Base-by-base conservation (phyloP, 2,888 invertebrate genomes). In the Hyposoter didymator region DNA sequence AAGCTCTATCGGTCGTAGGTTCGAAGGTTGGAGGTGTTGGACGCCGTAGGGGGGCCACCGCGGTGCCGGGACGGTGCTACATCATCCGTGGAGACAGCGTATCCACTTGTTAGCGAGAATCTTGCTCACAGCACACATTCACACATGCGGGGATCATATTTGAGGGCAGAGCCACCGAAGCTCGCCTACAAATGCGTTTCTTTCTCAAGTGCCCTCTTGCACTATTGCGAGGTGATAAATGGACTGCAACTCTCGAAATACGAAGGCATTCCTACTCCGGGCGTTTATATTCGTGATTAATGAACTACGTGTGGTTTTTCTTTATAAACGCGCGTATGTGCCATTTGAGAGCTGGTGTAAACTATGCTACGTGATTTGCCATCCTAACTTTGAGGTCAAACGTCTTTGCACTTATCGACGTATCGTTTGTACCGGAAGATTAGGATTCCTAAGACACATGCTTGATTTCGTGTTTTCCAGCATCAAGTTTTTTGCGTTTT, bases 241-340 rank as follows among this genome's bases (percentile, higher is more conserved):
- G 92, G 92, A 93, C 93, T 93, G 91, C 92, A 92, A 91, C 92
- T 91, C 92, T 92, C 92, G 92, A 93, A 93, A 93, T 93, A 92
- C 92, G 87, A 91, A 91, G 90, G 92, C 92, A 92, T 93, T 92
- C 92, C 92, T 89, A 92, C 92, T 91, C 90, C 92, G 91, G 92
- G 92, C 92, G 91, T 76, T 91, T 84, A 80, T 82, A 83, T 92
- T 88, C 90, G 91, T 93, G 93, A 93, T 93, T 93, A 93, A 93
- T 93, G 93, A 92, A 93, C 92, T 93, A 89, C 90, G 87, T 89
- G 90, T 88, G 90, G 91, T 91, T 92, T 91, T 91, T 62, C 7
- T 67, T 67, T 76, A 66, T 69, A 67, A 55, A 87, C 91, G n/a
- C n/a, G n/a, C n/a, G 82, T 83, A 80, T 87, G 78, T 80, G 85